These are phyloP conservation scores for Trichacis sp. DNA, from an alignment of 2,888 invertebrate species.

Conservation along the genomic window DNA sequence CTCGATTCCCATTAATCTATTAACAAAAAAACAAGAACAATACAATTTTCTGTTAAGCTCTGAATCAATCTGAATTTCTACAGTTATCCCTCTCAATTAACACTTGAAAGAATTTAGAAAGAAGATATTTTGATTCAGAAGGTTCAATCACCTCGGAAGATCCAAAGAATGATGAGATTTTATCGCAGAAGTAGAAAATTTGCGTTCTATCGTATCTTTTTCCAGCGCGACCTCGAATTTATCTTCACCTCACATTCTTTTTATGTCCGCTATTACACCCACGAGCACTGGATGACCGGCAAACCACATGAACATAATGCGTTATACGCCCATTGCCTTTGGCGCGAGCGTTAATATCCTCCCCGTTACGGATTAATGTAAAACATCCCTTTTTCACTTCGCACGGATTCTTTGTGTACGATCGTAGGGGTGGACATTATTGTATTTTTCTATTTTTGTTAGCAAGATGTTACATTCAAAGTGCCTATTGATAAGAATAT, in stretches of 20 bases:
- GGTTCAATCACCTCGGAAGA: too few species aligned
- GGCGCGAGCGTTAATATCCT: slow-evolving; percentile 56
- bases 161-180: too few species aligned
- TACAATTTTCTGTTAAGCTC: too few species aligned
- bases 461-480: too few species aligned
- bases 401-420: slow-evolving; percentile 30
- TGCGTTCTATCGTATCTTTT: slow-evolving; percentile 34
- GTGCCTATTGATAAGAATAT: too few species aligned
- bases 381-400: slow-evolving; percentile 60
- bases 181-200: too few species aligned
- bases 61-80: too few species aligned
- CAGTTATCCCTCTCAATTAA: too few species aligned
- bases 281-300: slow-evolving; percentile 40
- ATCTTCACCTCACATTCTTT: slow-evolving; percentile 40
- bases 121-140: too few species aligned
- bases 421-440: slow-evolving; percentile 37
- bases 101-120: too few species aligned
- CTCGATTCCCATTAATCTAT: too few species aligned
- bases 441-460: slow-evolving; percentile 41
- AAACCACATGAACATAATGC: slow-evolving; percentile 43
- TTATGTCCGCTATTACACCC: slow-evolving; percentile 33
- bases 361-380: slow-evolving; percentile 57
- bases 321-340: slow-evolving; percentile 52
- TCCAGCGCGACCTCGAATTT: slow-evolving; percentile 31
- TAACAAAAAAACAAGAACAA: too few species aligned